phyloP scores from a whole-genome alignment of 2,113 vertebrate species.

The Embiotoca jacksoni region DNA sequence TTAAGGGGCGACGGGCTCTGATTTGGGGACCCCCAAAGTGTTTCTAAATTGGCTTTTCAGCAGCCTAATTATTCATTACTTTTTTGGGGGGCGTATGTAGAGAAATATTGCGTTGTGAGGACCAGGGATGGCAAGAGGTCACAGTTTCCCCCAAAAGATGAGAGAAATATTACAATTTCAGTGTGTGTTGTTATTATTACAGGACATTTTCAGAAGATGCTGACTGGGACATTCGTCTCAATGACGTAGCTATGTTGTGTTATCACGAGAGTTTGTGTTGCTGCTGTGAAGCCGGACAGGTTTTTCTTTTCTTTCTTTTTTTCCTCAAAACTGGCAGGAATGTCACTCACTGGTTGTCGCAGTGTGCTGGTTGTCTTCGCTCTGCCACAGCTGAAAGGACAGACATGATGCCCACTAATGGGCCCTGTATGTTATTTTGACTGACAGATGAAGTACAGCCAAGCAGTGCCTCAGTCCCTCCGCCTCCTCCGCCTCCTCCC shows the following conservation, averaged over 20 bases:
- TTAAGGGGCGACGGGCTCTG: not conserved
- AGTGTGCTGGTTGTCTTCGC: conserved; percentile 20
- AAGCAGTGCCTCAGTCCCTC: not conserved
- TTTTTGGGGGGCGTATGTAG: not conserved
- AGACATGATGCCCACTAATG: conserved; percentile 36
- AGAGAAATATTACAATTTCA: not conserved
- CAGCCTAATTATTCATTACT: conserved; percentile 27
- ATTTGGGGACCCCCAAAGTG: conserved; percentile 9
- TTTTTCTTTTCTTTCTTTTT: not conserved
- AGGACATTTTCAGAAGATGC: not conserved
- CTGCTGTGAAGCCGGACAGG: not conserved
- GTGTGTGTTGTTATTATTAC: too few species aligned
- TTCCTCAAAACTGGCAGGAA: not conserved
- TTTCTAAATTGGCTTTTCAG: conserved; percentile 26
- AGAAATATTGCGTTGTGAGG: not conserved
- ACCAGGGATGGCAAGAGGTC: not conserved
- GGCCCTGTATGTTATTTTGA: conserved; percentile 29
- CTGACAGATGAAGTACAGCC: conserved; percentile 56
- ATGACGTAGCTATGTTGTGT: not conserved
- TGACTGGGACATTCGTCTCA: not conserved
- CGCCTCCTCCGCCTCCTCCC: not conserved
- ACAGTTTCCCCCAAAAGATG: not conserved
- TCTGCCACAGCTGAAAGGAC: conserved; percentile 13
- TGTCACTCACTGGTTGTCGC: conserved; percentile 16
- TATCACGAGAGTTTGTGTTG: not conserved